Evolutionary conservation across 2,888 invertebrate genomes (phyloP), one percentile per base, ranked within the genome.

Genomic region (Eurytoma adleriae): DNA sequence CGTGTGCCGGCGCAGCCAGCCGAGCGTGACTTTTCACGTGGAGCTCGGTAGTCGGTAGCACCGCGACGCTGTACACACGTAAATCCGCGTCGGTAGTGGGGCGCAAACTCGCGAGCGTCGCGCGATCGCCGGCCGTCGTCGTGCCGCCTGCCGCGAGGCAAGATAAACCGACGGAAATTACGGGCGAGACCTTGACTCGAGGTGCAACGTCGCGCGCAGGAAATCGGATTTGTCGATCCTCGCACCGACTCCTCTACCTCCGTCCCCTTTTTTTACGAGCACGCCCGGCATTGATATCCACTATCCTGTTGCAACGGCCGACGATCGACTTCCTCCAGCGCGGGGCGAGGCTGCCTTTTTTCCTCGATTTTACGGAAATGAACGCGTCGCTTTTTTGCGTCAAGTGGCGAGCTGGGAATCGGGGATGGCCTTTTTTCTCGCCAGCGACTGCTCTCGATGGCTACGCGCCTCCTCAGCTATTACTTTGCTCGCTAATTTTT

Each of bases 21-120:
- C 2, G 61, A 80, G 75, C 75, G 71, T 80, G 75, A 80, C 79
- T 70, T 80, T 80, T 80, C 71, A 80, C 79, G 75, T 75, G 75
- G 68, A 62, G 24, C 14, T 16, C 59, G 54, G 40, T n/a, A 66
- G 40, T 61, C n/a, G 61, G n/a, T 52, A 5, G 5, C n/a, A 12
- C 40, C 14, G 12, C 4, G 30, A 61, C 52, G 54, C 18, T 30
- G 18, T 48, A 64, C 20, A 40, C n/a, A 20, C 48, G 18, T 48
- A 74, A 12, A 30, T 16, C 40, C 56, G 20, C 5, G 18, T 20
- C 20, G 2, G 12, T 40, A 13, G 75, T 27, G 68, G 59, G 68
- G 50, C 24, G 48, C 48, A 27, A 12, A 59, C 40, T 61, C 54
- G 62, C 62, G 56, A 56, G 18, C 66, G 59, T 68, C 40, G 50